Evolutionary conservation across 2,888 invertebrate species (phyloP).

Genomic region (Polymixis lichenea): DNA sequence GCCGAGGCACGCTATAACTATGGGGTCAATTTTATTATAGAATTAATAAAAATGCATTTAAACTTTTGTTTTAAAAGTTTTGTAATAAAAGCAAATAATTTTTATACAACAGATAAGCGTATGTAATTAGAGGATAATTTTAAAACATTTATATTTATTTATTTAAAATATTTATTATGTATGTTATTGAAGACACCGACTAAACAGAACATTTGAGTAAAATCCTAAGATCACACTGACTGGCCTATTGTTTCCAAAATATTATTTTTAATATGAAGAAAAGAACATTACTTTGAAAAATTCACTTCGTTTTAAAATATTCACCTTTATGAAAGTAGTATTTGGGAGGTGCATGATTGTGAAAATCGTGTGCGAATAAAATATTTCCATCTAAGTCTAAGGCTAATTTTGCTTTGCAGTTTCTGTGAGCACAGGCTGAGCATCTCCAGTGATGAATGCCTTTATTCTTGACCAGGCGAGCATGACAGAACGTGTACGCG

Average conservation of each 20-base stretch:
- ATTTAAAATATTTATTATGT: neutral
- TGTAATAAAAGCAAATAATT: neutral
- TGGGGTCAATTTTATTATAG: neutral
- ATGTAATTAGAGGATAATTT: neutral
- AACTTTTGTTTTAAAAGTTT: neutral
- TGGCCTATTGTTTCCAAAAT: neutral
- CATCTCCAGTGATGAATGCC: constrained; percentile 51
- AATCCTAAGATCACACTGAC: neutral
- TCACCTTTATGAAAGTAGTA: constrained; percentile 39
- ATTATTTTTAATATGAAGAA: neutral
- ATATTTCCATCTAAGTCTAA: constrained; percentile 26
- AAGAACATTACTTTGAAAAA: neutral
- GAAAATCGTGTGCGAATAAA: constrained; percentile 27
- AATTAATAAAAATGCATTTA: constrained; percentile 5
- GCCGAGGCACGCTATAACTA: no score
- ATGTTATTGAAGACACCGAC: neutral
- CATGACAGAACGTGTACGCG: constrained; percentile 39
- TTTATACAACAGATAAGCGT: neutral
- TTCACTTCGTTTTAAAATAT: constrained; percentile 48
- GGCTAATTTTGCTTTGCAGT: constrained; percentile 45
- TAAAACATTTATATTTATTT: neutral
- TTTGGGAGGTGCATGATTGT: constrained; percentile 46
- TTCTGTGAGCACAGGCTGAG: constrained; percentile 44
- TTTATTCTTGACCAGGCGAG: constrained; percentile 26
- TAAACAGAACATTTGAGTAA: neutral